These are phyloP conservation scores for Brachionus manjavacas DNA, from an alignment of 1,140 invertebrate species.

Conservation along the genomic window DNA sequence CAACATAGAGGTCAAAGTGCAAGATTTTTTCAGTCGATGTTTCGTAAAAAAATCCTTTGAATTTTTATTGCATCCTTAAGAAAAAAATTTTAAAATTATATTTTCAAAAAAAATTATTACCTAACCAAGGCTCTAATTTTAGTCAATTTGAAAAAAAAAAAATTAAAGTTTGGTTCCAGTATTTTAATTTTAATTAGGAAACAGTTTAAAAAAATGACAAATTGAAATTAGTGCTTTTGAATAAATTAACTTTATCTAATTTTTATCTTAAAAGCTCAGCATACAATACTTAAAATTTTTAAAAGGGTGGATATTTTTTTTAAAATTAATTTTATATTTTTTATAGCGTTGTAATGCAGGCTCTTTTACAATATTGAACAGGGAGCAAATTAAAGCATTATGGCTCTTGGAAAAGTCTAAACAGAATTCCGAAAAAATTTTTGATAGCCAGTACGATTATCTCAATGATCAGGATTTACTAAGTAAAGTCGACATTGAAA, in stretches of 20 bases:
- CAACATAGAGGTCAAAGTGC: constrained; percentile 61
- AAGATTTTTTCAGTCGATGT: constrained; percentile 67
- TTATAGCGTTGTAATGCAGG: constrained; percentile 30
- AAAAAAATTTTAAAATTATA: no score
- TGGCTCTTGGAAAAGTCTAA: background rate
- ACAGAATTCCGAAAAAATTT: background rate
- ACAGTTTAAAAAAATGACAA: no score
- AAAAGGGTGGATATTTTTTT: no score
- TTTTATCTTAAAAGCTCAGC: no score
- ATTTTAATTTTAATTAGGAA: background rate
- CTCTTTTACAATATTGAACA: constrained; percentile 10
- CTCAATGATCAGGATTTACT: background rate
- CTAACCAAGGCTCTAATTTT: no score
- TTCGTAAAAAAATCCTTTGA: constrained; percentile 53
- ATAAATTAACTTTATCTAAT: background rate
- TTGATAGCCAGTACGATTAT: background rate
- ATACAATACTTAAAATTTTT: no score
- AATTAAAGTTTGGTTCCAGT: background rate
- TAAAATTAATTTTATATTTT: background rate
- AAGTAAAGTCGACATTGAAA: background rate
- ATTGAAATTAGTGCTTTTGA: background rate
- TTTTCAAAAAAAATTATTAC: no score
- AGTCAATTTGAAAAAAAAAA: no score
- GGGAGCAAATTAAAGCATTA: background rate
- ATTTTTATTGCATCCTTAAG: background rate